phyloP scores from a whole-genome alignment of 2,888 invertebrate genomes.

The Galerucella calmariensis region DNA sequence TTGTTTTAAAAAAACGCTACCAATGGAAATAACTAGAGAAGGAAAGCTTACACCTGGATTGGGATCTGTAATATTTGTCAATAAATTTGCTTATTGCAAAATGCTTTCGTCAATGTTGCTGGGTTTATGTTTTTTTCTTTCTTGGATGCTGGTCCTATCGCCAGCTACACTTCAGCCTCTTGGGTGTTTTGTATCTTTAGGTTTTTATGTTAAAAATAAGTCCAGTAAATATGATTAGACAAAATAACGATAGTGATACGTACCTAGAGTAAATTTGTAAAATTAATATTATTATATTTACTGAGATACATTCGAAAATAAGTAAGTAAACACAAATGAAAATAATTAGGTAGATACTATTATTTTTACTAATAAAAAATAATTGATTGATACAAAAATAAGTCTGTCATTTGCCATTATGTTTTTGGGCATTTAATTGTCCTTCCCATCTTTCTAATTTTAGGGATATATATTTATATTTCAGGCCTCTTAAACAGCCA shows the following conservation, averaged over 20 bases:
- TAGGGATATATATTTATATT: too few relatives aligned
- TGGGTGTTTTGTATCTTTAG: too few relatives aligned
- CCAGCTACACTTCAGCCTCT: too few relatives aligned
- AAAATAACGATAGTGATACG: neutral
- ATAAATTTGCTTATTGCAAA: constrained; percentile 3
- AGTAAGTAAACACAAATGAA: neutral
- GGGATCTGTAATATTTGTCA: neutral
- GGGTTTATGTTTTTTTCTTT: neutral
- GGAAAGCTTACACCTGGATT: neutral
- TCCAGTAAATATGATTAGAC: constrained; percentile 3
- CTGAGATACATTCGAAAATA: neutral
- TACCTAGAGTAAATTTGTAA: neutral
- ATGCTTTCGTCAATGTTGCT: constrained; percentile 6
- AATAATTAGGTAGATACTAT: neutral
- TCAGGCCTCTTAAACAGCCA: too few relatives aligned
- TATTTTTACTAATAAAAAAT: neutral
- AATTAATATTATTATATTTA: neutral
- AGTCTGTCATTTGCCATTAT: too few relatives aligned
- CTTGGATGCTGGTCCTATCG: too few relatives aligned
- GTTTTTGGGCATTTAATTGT: too few relatives aligned
- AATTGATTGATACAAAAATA: too few relatives aligned
- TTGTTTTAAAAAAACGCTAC: neutral
- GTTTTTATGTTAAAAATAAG: neutral
- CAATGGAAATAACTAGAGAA: neutral
- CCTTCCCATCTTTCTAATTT: too few relatives aligned